Conservation (phyloP, 2,797 vertebrate genomes). For the Pipistrellus nathusii region DNA sequence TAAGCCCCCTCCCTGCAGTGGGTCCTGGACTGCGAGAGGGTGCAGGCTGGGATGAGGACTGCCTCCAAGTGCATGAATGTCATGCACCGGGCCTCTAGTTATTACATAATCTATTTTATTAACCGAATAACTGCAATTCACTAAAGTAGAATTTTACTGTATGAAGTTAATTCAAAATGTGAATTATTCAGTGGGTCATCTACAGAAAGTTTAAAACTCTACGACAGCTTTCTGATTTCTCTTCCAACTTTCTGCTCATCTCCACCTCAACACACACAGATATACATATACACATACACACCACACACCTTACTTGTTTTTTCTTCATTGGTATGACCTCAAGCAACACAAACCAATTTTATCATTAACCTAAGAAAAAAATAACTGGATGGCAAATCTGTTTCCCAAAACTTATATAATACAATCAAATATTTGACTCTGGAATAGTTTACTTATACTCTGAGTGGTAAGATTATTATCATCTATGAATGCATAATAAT, state of each 20-base stretch:
- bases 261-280: not conserved
- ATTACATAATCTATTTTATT: not conserved
- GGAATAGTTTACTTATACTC: conserved; percentile 59
- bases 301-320: conserved; percentile 11
- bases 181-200: conserved; percentile 25
- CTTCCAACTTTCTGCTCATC: not conserved
- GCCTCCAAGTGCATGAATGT: no score
- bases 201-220: conserved; percentile 45
- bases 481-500: no score
- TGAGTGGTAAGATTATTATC: no score
- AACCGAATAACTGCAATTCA: not conserved
- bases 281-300: not conserved
- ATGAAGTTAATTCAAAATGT: not conserved
- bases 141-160: conserved; percentile 47
- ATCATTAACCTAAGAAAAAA: conserved; percentile 60
- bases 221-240: not conserved
- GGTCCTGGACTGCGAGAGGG: no score
- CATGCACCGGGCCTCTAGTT: no score
- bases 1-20: no score
- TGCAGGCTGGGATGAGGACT: no score
- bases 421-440: conserved; percentile 60
- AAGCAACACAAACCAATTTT: conserved; percentile 64
- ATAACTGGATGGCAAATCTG: conserved; percentile 42
- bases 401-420: conserved; percentile 61
- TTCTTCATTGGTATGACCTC: conserved; percentile 47